Conservation (phyloP, 2,888 invertebrate species). For the Synanthedon andrenaeformis region DNA sequence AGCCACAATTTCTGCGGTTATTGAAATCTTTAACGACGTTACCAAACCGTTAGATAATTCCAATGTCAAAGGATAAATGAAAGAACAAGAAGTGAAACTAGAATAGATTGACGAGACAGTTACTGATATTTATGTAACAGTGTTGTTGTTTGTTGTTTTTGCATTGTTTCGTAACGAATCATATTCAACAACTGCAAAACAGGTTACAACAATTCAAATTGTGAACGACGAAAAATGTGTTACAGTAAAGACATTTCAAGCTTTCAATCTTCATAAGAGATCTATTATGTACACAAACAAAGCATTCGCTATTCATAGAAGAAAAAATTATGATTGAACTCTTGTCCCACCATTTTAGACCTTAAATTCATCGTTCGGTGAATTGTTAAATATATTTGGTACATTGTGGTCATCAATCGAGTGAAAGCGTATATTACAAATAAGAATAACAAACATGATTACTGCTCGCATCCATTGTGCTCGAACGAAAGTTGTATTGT, state of each 20-base stretch:
- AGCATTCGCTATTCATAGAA: slow-evolving; percentile 35
- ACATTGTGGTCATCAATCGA: slow-evolving; percentile 32
- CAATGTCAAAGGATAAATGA: slow-evolving; percentile 7
- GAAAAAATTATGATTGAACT: slow-evolving; percentile 6
- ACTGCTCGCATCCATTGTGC: slow-evolving; percentile 26
- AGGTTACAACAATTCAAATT: slow-evolving; percentile 22
- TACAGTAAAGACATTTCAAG: slow-evolving; percentile 20
- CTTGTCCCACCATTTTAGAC: background rate
- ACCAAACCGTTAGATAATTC: slow-evolving; percentile 1
- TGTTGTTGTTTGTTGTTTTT: slow-evolving; percentile 9
- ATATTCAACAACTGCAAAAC: slow-evolving; percentile 19
- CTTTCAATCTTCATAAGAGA: slow-evolving; percentile 25
- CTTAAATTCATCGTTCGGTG: background rate
- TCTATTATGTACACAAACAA: slow-evolving; percentile 21
- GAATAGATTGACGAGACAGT: slow-evolving; percentile 12
- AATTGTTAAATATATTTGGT: slow-evolving; percentile 11
- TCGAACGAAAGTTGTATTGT: slow-evolving; percentile 36
- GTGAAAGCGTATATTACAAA: slow-evolving; percentile 49
- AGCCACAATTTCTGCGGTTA: background rate
- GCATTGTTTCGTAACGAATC: slow-evolving; percentile 21
- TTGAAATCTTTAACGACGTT: slow-evolving; percentile 1
- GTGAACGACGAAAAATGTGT: slow-evolving; percentile 30
- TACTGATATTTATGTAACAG: slow-evolving; percentile 6
- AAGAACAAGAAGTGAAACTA: slow-evolving; percentile 20
- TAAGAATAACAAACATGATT: slow-evolving; percentile 25